A percentile compares a stretch with the other conserved stretches of the same genome.
Conservation (phyloP, 2,888 invertebrate species). For the Synergus gifuensis region DNA sequence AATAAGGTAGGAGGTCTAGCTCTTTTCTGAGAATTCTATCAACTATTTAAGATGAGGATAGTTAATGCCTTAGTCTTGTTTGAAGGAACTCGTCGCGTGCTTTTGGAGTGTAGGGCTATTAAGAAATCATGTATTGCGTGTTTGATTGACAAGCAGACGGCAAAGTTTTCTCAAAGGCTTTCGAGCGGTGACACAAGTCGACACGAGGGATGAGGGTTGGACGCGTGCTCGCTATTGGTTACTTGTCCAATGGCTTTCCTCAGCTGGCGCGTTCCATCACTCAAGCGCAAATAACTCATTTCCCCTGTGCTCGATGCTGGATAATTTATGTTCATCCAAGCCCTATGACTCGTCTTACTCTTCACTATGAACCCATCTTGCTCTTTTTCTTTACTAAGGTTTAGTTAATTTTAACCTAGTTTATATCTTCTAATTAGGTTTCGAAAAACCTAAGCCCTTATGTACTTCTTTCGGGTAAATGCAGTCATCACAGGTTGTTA, state of each 20-base stretch:
- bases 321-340: slow-evolving; percentile 75
- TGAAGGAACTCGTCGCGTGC: slow-evolving; percentile 44
- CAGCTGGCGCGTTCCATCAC: slow-evolving; percentile 77
- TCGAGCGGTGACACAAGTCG: slow-evolving; percentile 56
- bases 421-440: background rate
- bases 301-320: slow-evolving; percentile 68
- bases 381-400: slow-evolving; percentile 35
- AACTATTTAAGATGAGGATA: slow-evolving; percentile 23
- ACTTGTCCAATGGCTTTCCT: slow-evolving; percentile 70
- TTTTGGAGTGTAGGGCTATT: slow-evolving; percentile 25
- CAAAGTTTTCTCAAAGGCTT: slow-evolving; percentile 52
- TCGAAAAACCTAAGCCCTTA: background rate
- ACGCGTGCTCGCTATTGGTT: slow-evolving; percentile 60
- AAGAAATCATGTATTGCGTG: slow-evolving; percentile 38
- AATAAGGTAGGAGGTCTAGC: background rate
- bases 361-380: slow-evolving; percentile 40
- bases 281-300: slow-evolving; percentile 78
- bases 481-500: too few species aligned
- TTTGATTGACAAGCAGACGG: slow-evolving; percentile 49
- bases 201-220: slow-evolving; percentile 56
- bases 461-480: too few species aligned
- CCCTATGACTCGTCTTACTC: slow-evolving; percentile 67
- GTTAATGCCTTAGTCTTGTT: slow-evolving; percentile 19
- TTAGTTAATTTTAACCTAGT: slow-evolving; percentile 53
- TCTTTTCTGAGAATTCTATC: background rate